Conservation (phyloP, 2,888 invertebrate genomes). For the Lasioglossum lativentre region DNA sequence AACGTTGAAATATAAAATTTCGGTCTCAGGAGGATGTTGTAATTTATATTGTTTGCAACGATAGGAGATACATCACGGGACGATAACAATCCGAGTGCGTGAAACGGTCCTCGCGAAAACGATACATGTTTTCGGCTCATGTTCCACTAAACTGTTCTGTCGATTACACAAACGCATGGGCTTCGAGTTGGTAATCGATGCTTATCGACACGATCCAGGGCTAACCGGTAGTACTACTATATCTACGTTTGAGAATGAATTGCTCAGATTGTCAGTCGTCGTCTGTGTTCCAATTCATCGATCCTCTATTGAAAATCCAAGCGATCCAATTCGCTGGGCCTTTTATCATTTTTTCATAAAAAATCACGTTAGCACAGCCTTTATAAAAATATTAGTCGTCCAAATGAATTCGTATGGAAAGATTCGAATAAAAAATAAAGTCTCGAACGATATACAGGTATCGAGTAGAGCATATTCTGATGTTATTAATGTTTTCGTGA, state of each 20-base stretch:
- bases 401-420: too few species aligned
- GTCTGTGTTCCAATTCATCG: conserved; percentile 19
- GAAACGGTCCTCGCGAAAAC: conserved; percentile 8
- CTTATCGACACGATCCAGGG: conserved; percentile 40
- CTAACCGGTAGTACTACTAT: conserved; percentile 25
- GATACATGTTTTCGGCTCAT: conserved; percentile 25
- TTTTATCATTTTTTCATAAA: too few species aligned
- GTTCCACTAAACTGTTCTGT: conserved; percentile 34
- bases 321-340: not conserved
- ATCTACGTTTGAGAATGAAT: conserved; percentile 37
- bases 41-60: not conserved
- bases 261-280: conserved; percentile 27
- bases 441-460: too few species aligned
- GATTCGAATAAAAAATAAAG: too few species aligned
- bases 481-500: too few species aligned
- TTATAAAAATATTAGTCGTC: too few species aligned
- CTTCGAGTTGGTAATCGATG: conserved; percentile 48
- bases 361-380: too few species aligned
- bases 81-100: conserved; percentile 9
- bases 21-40: not conserved
- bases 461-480: too few species aligned
- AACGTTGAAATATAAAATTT: not conserved
- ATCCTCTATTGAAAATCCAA: conserved; percentile 5
- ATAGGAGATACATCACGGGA: not conserved
- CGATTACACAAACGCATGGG: conserved; percentile 30